phyloP scores from a whole-genome alignment of 2,797 vertebrate species.

The Urosaurus nigricauda region DNA sequence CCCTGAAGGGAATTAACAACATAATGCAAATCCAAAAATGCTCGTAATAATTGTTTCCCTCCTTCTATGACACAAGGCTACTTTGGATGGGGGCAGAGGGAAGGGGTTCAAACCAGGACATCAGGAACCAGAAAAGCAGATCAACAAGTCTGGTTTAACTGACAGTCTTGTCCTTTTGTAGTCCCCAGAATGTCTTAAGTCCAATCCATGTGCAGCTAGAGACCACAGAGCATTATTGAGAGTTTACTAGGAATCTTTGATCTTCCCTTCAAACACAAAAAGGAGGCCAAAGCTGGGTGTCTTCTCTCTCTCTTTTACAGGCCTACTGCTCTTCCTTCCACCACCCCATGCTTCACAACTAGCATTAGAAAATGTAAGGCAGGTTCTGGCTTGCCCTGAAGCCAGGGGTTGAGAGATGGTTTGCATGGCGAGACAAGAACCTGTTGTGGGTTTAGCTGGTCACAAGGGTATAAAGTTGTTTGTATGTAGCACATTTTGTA shows the following conservation, averaged over 20 bases:
- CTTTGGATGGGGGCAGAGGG: neutral
- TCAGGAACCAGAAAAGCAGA: neutral
- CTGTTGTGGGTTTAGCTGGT: neutral
- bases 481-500: neutral
- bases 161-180: constrained; percentile 6
- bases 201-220: constrained; percentile 42
- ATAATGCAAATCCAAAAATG: neutral
- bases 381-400: constrained; percentile 68
- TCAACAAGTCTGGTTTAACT: neutral
- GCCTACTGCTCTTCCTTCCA: neutral
- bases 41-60: neutral
- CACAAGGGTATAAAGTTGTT: neutral
- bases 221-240: constrained; percentile 61
- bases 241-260: constrained; percentile 75
- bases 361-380: constrained; percentile 58
- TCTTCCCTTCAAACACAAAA: constrained; percentile 72
- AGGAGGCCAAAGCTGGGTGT: constrained; percentile 37
- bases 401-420: neutral
- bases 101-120: neutral
- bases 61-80: neutral
- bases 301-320: constrained; percentile 2
- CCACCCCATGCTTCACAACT: neutral
- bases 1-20: too few relatives aligned
- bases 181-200: neutral
- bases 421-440: neutral